Evolutionary conservation across 2,113 vertebrate species (phyloP).

Genomic region (Procapra przewalskii): DNA sequence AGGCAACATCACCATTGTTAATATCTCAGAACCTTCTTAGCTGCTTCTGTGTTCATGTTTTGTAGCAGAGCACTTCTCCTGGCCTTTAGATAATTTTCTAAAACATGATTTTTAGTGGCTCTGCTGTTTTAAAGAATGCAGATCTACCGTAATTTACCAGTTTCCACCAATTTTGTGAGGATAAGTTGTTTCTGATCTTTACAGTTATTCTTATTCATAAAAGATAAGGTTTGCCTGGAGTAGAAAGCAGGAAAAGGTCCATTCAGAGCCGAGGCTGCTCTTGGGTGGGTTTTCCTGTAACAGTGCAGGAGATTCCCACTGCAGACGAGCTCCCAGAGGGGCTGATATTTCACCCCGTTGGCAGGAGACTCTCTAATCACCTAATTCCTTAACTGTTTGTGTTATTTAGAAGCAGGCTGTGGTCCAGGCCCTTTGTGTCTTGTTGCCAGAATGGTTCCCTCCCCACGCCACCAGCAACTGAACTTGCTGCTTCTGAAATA

Average conservation of each 20-base stretch:
- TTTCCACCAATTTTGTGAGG: neutral
- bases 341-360: neutral
- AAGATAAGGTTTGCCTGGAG: constrained; percentile 35
- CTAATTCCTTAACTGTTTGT: constrained; percentile 53
- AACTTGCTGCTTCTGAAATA: constrained; percentile 36
- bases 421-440: constrained; percentile 32
- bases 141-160: neutral
- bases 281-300: neutral
- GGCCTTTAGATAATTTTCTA: constrained; percentile 42
- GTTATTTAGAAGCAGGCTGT: constrained; percentile 39
- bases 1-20: neutral
- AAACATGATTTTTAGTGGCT: constrained; percentile 39
- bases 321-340: neutral
- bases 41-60: constrained; percentile 11
- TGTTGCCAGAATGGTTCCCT: neutral
- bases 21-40: neutral
- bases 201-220: constrained; percentile 21
- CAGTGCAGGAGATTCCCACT: neutral
- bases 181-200: constrained; percentile 50
- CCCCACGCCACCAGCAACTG: neutral
- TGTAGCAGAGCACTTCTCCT: constrained; percentile 9
- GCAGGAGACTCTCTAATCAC: constrained; percentile 27
- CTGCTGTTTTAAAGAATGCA: constrained; percentile 43
- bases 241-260: neutral
- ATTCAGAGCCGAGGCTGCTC: neutral